Percentiles rank a stretch among this genome's conserved stretches.
Evolutionary conservation across 37 sponge, comb jelly and placozoan genomes (phyloP).

Genomic region (Theonella swinhoei): DNA sequence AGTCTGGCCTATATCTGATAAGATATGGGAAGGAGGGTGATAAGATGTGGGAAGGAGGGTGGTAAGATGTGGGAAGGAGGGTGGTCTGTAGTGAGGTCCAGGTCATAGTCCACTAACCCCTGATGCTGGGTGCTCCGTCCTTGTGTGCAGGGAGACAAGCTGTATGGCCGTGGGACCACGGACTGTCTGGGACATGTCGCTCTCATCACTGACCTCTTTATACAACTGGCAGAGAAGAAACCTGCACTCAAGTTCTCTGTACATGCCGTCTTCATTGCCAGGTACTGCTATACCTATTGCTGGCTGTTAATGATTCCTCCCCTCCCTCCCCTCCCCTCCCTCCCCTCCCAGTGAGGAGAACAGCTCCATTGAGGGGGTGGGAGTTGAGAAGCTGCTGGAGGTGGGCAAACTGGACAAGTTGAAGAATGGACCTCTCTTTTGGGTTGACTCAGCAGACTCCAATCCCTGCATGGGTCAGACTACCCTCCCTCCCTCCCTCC

Average conservation of each 20-base stretch:
- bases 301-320: too few species aligned
- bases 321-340: too few species aligned
- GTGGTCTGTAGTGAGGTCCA: too few species aligned
- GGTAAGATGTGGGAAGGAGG: too few species aligned
- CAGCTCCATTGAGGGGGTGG: conserved; percentile 62
- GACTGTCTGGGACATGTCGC: conserved; percentile 88
- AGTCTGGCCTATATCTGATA: too few species aligned
- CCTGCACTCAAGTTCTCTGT: conserved; percentile 54
- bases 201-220: conserved; percentile 76
- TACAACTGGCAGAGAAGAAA: conserved; percentile 77
- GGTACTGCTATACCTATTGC: conserved; percentile 20
- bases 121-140: too few species aligned
- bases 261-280: conserved; percentile 79
- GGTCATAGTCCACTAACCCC: too few species aligned
- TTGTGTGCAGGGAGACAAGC: conserved; percentile 71
- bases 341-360: conserved; percentile 68
- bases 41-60: too few species aligned
- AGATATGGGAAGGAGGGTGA: too few species aligned
- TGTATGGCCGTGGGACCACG: conserved; percentile 82
- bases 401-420: conserved; percentile 64
- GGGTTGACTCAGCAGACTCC: conserved; percentile 81
- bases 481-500: not conserved
- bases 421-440: conserved; percentile 71
- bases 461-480: conserved; percentile 74
- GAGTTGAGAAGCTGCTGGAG: conserved; percentile 74